Evolutionary conservation across 2,888 invertebrate genomes (phyloP).

Genomic region (Dolichopus griseipennis): DNA sequence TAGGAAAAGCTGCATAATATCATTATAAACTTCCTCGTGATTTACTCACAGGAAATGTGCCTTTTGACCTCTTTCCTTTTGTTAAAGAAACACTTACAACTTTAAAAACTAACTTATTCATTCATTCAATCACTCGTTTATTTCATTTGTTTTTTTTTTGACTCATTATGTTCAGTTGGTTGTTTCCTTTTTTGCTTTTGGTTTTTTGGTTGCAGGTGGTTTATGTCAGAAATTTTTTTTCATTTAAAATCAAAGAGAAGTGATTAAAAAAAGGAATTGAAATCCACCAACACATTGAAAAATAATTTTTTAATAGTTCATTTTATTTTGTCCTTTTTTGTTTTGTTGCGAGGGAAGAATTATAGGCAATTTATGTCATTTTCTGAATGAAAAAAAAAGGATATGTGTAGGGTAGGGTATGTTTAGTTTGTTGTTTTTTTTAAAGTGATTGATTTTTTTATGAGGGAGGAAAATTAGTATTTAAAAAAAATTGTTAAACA

Average conservation of each 20-base stretch:
- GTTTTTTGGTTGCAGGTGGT: neutral
- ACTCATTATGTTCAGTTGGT: too few species aligned
- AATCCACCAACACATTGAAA: neutral
- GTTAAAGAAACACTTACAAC: too few species aligned
- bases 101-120: too few species aligned
- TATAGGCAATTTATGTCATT: neutral
- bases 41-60: neutral
- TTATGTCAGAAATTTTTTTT: neutral
- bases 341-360: neutral
- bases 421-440: too few species aligned
- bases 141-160: too few species aligned
- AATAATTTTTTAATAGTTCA: neutral
- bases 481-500: too few species aligned
- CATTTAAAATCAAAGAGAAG: too few species aligned
- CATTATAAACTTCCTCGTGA: neutral
- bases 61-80: conserved; percentile 1
- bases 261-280: neutral
- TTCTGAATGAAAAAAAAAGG: neutral
- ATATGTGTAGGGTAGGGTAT: neutral
- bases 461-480: too few species aligned
- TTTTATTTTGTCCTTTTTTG: neutral
- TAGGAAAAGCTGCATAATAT: neutral
- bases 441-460: too few species aligned
- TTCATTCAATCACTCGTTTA: too few species aligned
- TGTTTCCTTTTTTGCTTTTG: neutral